These are phyloP conservation scores for Hirtodrosophila alboralis DNA, from an alignment of 2,888 invertebrate species.

Conservation along the genomic window DNA sequence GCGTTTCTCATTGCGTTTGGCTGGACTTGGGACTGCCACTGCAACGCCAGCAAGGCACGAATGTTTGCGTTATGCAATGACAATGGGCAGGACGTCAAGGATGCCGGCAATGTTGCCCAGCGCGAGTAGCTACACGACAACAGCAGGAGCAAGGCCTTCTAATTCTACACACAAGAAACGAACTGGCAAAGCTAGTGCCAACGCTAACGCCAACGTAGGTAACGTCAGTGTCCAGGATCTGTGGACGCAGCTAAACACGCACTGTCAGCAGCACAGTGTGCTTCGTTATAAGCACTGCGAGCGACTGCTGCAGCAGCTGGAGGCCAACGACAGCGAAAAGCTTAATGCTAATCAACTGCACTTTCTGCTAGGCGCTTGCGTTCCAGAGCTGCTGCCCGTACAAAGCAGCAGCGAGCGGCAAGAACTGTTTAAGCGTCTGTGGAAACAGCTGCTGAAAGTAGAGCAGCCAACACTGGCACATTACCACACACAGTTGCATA, in stretches of 20 bases:
- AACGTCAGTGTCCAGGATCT: conserved; percentile 38
- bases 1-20: conserved; percentile 18
- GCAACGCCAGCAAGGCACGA: conserved; percentile 1
- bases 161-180: conserved; percentile 12
- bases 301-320: conserved; percentile 63
- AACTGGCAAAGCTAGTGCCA: background rate
- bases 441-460: conserved; percentile 84
- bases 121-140: conserved; percentile 18
- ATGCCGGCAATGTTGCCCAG: background rate
- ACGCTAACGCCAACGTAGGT: too few species aligned
- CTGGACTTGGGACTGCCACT: background rate
- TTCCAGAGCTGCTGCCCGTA: conserved; percentile 85
- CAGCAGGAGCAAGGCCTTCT: background rate
- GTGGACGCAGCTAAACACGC: conserved; percentile 62
- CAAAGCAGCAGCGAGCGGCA: conserved; percentile 84
- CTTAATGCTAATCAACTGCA: conserved; percentile 64
- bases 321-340: background rate
- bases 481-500: conserved; percentile 86
- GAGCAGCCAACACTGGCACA: conserved; percentile 63
- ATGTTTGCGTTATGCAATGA: conserved; percentile 44
- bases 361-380: conserved; percentile 85
- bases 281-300: conserved; percentile 61
- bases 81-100: conserved; percentile 1
- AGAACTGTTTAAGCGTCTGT: conserved; percentile 85
- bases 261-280: conserved; percentile 61